Conservation (phyloP, 92 coral and sea anemone genomes). For the Umimayanthus chanpuru region DNA sequence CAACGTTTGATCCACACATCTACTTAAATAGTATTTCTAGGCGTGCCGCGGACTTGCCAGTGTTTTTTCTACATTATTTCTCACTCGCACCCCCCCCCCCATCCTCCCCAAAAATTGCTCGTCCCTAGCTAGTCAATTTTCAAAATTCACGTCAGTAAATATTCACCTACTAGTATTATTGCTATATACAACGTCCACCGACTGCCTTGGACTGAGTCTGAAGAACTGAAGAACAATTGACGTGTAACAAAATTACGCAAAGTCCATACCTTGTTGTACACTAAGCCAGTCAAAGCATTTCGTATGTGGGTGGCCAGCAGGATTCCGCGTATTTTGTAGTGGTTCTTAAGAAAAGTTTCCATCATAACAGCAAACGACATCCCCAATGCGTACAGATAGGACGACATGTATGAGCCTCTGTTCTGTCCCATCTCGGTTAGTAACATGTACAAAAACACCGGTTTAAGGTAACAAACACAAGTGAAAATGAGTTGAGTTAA, state of each 20-base stretch:
- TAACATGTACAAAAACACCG: background rate
- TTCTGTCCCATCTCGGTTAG: background rate
- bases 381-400: background rate
- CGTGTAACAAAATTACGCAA: background rate
- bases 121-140: too few relatives aligned
- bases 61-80: too few relatives aligned
- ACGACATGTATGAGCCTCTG: background rate
- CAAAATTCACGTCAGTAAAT: too few relatives aligned
- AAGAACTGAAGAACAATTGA: background rate
- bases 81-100: too few relatives aligned
- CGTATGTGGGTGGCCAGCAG: background rate
- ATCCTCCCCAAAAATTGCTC: too few relatives aligned
- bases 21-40: too few relatives aligned
- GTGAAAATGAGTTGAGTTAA: background rate
- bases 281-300: background rate
- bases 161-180: too few relatives aligned
- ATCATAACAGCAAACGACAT: background rate
- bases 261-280: constrained; percentile 2
- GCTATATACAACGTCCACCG: too few relatives aligned
- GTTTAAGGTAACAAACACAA: background rate
- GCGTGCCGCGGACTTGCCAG: too few relatives aligned
- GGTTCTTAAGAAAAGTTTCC: background rate
- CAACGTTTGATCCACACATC: too few relatives aligned
- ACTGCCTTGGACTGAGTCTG: too few relatives aligned
- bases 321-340: background rate